Conservation (phyloP, 2,888 invertebrate species). For the Quadroppia sp. region DNA sequence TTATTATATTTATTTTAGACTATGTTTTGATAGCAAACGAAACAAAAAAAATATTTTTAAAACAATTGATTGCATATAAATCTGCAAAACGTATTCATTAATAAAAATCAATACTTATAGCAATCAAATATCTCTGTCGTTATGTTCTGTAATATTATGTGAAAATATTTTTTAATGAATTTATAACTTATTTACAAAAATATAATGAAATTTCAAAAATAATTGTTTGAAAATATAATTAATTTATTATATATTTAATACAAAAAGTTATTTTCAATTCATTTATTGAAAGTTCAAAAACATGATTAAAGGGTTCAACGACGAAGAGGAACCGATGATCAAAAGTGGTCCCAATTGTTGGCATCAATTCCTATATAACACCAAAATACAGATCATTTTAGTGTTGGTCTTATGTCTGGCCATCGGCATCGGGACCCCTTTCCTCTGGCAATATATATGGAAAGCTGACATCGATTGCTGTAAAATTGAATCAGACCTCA, state of each 20-base stretch:
- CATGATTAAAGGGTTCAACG: neutral
- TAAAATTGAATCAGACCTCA: slow-evolving; percentile 33
- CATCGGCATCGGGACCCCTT: slow-evolving; percentile 38
- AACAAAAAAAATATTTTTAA: no score
- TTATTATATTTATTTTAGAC: no score
- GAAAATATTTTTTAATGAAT: no score
- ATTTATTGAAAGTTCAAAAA: neutral
- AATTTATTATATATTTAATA: neutral
- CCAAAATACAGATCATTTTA: slow-evolving; percentile 10
- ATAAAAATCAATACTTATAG: no score
- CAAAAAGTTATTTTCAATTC: neutral
- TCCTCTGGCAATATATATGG: slow-evolving; percentile 34
- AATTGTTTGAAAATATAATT: no score
- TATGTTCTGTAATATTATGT: no score
- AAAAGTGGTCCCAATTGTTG: neutral
- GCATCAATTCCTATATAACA: neutral
- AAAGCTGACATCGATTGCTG: neutral
- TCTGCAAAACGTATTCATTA: no score
- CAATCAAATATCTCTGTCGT: no score
- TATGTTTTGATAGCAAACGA: no score
- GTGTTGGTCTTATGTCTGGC: slow-evolving; percentile 30
- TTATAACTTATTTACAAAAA: no score
- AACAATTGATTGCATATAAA: no score
- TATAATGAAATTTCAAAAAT: no score
- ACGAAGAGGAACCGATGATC: neutral